phyloP scores from a whole-genome alignment of 92 coral and sea anemone genomes.

The Heteractis magnifica region DNA sequence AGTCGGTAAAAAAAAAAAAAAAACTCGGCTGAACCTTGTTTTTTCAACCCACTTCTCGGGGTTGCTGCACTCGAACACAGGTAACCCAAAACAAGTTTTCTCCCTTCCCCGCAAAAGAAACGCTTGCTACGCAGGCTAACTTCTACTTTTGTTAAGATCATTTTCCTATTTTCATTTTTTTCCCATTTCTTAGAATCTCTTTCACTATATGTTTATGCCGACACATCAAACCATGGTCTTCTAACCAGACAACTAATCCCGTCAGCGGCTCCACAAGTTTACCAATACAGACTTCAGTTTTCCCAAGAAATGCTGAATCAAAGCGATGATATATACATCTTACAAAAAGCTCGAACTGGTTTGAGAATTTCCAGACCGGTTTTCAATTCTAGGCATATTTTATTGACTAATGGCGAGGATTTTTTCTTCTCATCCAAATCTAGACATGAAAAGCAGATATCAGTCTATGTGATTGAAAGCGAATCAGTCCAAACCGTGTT shows the following conservation, averaged over 20 bases:
- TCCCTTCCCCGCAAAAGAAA: too few relatives aligned
- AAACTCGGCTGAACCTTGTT: too few relatives aligned
- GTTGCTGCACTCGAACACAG: too few relatives aligned
- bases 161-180: neutral
- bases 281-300: constrained; percentile 5
- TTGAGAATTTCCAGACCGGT: neutral
- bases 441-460: neutral
- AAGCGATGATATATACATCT: constrained; percentile 9
- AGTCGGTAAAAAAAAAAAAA: too few relatives aligned
- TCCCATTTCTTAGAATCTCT: neutral
- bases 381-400: neutral
- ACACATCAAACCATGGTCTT: constrained; percentile 2
- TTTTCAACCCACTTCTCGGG: too few relatives aligned
- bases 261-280: constrained; percentile 14
- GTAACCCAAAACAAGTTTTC: too few relatives aligned
- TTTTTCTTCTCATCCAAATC: constrained; percentile 17
- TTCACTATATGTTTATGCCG: constrained; percentile 14
- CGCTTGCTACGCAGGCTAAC: too few relatives aligned
- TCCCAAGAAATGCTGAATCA: neutral
- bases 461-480: constrained; percentile 7
- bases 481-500: neutral
- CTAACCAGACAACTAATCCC: neutral
- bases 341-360: neutral
- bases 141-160: neutral
- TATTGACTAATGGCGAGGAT: constrained; percentile 7